Conservation (phyloP, 2,113 vertebrate species). For the Columba janthina region DNA sequence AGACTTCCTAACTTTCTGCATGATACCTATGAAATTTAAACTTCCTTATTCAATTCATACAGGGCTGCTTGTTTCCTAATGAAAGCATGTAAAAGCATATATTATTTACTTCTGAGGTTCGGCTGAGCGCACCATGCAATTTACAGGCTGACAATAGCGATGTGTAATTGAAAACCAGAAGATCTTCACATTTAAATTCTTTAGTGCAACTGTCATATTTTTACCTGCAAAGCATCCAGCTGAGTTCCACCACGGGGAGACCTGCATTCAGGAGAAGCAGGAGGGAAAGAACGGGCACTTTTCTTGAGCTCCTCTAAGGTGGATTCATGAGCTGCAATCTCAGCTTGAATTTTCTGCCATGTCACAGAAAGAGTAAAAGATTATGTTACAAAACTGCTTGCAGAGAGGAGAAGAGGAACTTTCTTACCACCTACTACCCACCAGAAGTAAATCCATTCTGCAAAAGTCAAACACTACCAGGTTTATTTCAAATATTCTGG, state of each 20-base stretch:
- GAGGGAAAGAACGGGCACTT: constrained; percentile 77
- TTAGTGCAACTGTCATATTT: background rate
- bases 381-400: background rate
- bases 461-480: background rate
- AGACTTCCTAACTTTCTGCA: background rate
- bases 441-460: background rate
- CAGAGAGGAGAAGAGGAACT: background rate
- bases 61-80: background rate
- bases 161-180: background rate
- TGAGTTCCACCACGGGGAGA: constrained; percentile 82
- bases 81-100: background rate
- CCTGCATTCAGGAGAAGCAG: constrained; percentile 80
- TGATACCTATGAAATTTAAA: background rate
- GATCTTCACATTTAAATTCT: background rate
- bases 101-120: background rate
- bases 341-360: constrained; percentile 88
- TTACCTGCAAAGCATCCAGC: constrained; percentile 91
- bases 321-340: constrained; percentile 88
- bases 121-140: background rate
- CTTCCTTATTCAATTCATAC: background rate
- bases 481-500: background rate
- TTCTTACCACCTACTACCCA: background rate
- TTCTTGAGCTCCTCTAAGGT: constrained; percentile 89
- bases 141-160: background rate
- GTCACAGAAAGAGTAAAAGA: background rate